Percentiles rank a stretch among this genome's conserved stretches.
These are phyloP conservation scores for Dolichotis patagonum DNA, from an alignment of 2,113 vertebrate species.

Conservation along the genomic window DNA sequence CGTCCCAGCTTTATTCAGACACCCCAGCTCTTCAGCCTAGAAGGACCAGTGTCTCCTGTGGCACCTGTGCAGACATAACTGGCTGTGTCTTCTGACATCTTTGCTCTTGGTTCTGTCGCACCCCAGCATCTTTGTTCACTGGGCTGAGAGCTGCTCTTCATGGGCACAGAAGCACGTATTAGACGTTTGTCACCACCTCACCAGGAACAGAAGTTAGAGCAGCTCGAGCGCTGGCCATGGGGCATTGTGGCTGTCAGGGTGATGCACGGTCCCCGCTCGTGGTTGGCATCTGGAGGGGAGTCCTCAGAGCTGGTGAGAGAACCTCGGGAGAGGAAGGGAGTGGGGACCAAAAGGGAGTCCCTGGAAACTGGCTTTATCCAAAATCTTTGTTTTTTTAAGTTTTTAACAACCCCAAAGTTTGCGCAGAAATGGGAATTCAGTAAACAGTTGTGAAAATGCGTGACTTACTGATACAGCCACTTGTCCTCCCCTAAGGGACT, in stretches of 20 bases:
- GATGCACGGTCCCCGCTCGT: too few relatives aligned
- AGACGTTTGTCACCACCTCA: background rate
- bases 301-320: background rate
- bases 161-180: background rate
- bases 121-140: background rate
- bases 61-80: background rate
- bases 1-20: background rate
- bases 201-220: background rate
- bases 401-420: background rate
- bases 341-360: background rate
- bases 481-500: conserved; percentile 8
- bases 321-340: background rate
- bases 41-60: background rate
- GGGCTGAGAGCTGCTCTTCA: background rate
- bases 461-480: background rate
- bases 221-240: background rate
- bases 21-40: background rate
- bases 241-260: background rate
- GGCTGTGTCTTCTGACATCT: background rate
- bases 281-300: background rate
- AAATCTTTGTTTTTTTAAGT: background rate
- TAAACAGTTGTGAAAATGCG: background rate
- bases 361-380: background rate
- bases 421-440: background rate
- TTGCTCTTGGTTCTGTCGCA: background rate